phyloP scores from a whole-genome alignment of 2,888 invertebrate genomes.

The Macrosoma leucophasiata region DNA sequence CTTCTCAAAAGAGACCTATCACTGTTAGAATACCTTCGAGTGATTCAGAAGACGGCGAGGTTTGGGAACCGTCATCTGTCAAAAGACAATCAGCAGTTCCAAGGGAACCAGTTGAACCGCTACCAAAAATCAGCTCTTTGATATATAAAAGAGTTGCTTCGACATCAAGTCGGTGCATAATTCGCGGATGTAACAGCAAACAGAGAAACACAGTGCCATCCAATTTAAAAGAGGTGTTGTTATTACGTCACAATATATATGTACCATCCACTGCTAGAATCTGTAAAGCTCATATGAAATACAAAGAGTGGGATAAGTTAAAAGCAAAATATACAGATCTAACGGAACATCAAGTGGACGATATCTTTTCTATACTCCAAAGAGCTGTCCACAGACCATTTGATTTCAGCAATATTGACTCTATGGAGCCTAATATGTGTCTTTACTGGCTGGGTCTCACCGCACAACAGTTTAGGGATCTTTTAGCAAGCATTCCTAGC shows the following conservation, averaged over 20 bases:
- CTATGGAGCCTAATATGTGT: not conserved
- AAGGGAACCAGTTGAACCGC: too few relatives aligned
- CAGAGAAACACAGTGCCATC: not conserved
- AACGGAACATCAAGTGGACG: not conserved
- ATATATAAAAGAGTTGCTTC: slow-evolving; percentile 1
- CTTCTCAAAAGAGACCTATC: too few relatives aligned
- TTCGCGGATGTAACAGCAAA: not conserved
- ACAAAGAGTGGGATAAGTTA: not conserved
- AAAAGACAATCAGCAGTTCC: too few relatives aligned
- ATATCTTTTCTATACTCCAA: not conserved
- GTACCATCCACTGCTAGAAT: slow-evolving; percentile 1
- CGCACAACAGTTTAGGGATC: slow-evolving; percentile 6
- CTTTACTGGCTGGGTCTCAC: slow-evolving; percentile 11
- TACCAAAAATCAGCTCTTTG: not conserved
- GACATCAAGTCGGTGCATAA: not conserved
- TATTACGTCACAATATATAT: slow-evolving; percentile 1
- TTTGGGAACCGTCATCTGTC: too few relatives aligned
- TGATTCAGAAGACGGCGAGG: too few relatives aligned
- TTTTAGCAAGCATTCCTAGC: slow-evolving; percentile 15
- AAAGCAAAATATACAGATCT: not conserved
- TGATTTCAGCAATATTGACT: not conserved
- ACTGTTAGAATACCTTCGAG: too few relatives aligned
- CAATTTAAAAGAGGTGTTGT: slow-evolving; percentile 1
- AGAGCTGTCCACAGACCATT: not conserved
- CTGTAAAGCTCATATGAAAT: not conserved